Conservation (phyloP, 2,888 invertebrate genomes). For the Conus canariensis region DNA sequence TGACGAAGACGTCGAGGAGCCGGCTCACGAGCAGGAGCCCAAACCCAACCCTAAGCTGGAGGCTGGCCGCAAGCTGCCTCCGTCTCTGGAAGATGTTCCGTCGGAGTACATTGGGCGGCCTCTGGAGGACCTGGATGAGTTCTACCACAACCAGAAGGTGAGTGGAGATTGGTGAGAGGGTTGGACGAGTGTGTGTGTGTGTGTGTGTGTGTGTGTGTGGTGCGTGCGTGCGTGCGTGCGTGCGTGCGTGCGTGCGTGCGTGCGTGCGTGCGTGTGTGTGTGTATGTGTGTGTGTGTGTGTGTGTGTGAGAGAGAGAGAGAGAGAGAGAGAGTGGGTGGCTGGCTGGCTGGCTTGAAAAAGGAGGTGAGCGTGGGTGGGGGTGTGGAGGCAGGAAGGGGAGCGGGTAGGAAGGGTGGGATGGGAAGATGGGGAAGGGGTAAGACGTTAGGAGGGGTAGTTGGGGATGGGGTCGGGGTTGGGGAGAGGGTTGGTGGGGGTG, state of each 20-base stretch:
- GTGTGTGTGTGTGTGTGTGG: no score
- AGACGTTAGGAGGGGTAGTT: background rate
- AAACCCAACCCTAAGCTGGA: constrained; percentile 97
- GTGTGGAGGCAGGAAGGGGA: background rate
- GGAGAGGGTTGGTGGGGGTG: background rate
- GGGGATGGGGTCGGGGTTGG: background rate
- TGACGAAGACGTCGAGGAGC: constrained; percentile 61
- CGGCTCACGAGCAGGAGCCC: constrained; percentile 85
- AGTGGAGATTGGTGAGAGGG: constrained; percentile 57
- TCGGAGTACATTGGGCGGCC: constrained; percentile 96
- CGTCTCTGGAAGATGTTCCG: constrained; percentile 95
- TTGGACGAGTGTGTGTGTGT: no score
- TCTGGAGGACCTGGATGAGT: constrained; percentile 98
- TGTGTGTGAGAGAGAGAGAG: no score
- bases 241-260: no score
- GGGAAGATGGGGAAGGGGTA: background rate
- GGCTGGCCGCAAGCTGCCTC: constrained; percentile 96
- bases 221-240: no score
- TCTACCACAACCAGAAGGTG: constrained; percentile 96
- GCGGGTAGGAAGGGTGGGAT: background rate
- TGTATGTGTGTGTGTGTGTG: no score
- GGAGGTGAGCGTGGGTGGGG: background rate
- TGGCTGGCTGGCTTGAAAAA: background rate
- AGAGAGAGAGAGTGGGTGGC: no score
- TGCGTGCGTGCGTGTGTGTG: no score